Conservation (phyloP, 2,797 vertebrate genomes). For the Momotus momota region DNA sequence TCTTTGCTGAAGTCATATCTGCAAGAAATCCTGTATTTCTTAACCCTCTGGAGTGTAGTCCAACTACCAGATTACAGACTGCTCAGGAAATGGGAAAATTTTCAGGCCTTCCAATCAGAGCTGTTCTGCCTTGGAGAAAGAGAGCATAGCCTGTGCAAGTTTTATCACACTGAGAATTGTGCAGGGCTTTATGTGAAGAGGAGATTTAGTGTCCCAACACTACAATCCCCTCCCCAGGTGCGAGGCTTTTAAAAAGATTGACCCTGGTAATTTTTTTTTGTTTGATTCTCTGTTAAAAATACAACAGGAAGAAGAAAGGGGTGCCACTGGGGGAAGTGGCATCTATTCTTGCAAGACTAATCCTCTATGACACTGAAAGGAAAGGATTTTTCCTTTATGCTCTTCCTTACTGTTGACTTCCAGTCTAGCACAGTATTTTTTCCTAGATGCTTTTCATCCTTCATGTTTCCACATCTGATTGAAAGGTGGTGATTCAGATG, state of each 20-base stretch:
- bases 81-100: neutral
- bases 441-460: neutral
- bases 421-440: neutral
- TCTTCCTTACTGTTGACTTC: neutral
- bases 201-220: neutral
- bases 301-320: neutral
- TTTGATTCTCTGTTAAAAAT: neutral
- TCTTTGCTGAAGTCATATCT: neutral
- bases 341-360: neutral
- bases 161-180: neutral
- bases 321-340: rapidly evolving
- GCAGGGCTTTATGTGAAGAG: neutral
- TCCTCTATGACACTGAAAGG: neutral
- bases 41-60: neutral
- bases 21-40: neutral
- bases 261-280: rapidly evolving
- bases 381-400: neutral
- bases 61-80: neutral
- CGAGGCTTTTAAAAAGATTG: neutral
- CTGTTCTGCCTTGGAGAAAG: neutral
- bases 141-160: neutral
- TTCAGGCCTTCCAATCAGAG: neutral
- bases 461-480: neutral
- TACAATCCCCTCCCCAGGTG: neutral
- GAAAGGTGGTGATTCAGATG: neutral